Conservation (phyloP, 2,113 vertebrate genomes). For the Antechinus flavipes region DNA sequence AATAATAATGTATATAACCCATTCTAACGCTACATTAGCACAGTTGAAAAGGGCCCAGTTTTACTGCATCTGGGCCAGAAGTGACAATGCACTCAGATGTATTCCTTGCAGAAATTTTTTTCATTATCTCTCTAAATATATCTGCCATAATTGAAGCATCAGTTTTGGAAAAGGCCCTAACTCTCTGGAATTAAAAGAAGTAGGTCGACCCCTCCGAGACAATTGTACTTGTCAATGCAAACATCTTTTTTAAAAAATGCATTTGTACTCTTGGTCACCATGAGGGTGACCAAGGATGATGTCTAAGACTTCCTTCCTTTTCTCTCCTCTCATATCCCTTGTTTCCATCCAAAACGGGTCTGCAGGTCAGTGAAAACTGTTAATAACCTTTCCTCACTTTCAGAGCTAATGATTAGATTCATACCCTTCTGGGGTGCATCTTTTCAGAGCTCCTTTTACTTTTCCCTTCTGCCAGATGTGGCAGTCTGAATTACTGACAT, state of each 20-base stretch:
- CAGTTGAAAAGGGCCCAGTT: not conserved
- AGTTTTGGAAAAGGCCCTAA: not conserved
- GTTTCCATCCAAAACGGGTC: not conserved
- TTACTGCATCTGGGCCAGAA: not conserved
- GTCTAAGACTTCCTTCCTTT: not conserved
- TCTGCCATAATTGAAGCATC: not conserved
- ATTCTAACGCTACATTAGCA: not conserved
- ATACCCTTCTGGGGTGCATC: not conserved
- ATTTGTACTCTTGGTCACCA: not conserved
- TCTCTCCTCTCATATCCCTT: not conserved
- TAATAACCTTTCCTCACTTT: not conserved
- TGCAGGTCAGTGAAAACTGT: not conserved
- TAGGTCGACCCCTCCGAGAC: not conserved
- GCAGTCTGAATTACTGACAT: not conserved
- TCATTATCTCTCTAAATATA: constrained; percentile 3
- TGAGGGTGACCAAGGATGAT: not conserved
- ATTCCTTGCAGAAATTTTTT: not conserved
- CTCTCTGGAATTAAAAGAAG: not conserved
- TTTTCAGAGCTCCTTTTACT: not conserved
- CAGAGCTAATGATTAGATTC: not conserved
- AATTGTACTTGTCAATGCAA: not conserved
- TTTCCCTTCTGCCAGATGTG: not conserved
- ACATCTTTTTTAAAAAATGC: not conserved
- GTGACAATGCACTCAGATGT: not conserved
- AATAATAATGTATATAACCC: not conserved